Conservation (phyloP, 1,140 invertebrate species). For the Cydia pomonella region DNA sequence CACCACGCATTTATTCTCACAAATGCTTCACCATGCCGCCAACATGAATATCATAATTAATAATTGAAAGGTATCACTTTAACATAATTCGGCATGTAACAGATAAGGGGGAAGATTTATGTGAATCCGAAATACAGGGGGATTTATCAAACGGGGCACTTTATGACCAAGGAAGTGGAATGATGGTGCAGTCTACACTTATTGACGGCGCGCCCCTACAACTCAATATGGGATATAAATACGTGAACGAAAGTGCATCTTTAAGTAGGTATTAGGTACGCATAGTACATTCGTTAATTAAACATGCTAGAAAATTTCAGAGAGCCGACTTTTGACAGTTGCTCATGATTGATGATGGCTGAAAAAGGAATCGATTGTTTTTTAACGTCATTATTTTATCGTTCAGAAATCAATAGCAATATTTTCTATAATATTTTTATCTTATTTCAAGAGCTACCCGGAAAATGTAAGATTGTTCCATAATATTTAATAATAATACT, state of each 20-base stretch:
- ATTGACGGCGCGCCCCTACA: slow-evolving; percentile 14
- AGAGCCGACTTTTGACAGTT: neutral
- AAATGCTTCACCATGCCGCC: too few relatives aligned
- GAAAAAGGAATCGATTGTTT: neutral
- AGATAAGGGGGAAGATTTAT: slow-evolving; percentile 14
- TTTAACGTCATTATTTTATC: neutral
- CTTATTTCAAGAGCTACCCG: too few relatives aligned
- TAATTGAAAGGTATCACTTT: slow-evolving; percentile 4
- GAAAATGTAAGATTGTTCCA: too few relatives aligned
- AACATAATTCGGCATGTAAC: slow-evolving; percentile 8
- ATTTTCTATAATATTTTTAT: too few relatives aligned
- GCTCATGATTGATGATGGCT: neutral
- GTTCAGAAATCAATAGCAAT: neutral
- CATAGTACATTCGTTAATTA: neutral
- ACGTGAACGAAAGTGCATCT: neutral
- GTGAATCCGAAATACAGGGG: neutral
- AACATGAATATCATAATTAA: neutral
- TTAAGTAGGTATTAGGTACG: neutral
- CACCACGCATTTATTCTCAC: too few relatives aligned
- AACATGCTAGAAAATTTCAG: neutral
- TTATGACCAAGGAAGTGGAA: neutral
- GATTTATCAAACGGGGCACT: slow-evolving; percentile 10
- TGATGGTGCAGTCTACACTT: slow-evolving; percentile 3
- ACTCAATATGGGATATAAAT: neutral
- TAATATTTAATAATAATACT: too few relatives aligned